Evolutionary conservation across 2,113 vertebrate genomes (phyloP).

Genomic region (Eretmochelys imbricata): DNA sequence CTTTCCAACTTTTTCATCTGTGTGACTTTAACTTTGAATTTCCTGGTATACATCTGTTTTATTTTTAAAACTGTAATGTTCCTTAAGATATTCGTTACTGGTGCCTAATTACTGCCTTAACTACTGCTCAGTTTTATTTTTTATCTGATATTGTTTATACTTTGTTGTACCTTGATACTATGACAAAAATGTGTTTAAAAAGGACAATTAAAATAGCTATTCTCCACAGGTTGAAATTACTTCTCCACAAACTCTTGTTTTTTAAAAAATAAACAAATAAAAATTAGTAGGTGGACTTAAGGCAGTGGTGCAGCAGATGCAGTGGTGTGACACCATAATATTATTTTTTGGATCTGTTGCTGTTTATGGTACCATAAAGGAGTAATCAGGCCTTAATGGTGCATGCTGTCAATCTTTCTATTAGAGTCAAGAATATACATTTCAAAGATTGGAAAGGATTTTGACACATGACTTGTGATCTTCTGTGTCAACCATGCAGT

Average conservation of each 20-base stretch:
- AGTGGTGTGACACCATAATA: neutral
- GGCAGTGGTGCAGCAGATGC: neutral
- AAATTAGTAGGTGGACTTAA: neutral
- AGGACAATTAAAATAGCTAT: neutral
- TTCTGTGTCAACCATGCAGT: neutral
- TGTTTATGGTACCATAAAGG: neutral
- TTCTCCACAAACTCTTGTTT: neutral
- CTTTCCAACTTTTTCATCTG: neutral
- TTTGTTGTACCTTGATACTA: neutral
- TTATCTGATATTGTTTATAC: neutral
- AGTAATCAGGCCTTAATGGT: neutral
- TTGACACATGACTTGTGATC: neutral
- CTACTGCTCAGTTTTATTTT: too few species aligned
- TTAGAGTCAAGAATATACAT: neutral
- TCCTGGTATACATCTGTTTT: neutral
- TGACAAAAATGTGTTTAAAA: neutral
- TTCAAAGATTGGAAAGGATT: neutral
- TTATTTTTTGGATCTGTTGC: neutral
- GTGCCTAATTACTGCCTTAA: too few species aligned
- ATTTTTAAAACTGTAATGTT: neutral
- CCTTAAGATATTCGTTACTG: neutral
- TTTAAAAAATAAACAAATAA: neutral
- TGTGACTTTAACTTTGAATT: neutral
- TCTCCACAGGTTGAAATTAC: neutral
- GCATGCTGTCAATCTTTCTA: rapidly evolving